phyloP scores from a whole-genome alignment of 2,888 invertebrate species.

The Spisula solida region DNA sequence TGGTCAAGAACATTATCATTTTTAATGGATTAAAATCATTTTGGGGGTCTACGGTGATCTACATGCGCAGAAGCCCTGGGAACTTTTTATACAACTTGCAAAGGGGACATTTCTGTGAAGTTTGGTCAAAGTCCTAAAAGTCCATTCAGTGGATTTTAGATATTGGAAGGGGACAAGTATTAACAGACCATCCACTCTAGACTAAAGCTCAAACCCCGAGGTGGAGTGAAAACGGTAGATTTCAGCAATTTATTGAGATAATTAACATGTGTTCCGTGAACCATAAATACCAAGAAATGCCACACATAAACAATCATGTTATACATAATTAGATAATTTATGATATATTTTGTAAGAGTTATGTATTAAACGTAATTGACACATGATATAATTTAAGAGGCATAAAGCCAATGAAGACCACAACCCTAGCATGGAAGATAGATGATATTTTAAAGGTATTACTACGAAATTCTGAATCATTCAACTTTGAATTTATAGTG shows the following conservation, averaged over 20 bases:
- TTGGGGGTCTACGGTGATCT: no score
- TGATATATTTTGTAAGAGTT: background rate
- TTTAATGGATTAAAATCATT: no score
- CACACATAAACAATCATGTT: background rate
- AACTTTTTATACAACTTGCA: no score
- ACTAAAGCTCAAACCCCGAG: no score
- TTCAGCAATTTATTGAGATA: background rate
- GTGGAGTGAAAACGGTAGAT: background rate
- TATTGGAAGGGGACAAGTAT: no score
- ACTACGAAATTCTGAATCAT: constrained; percentile 20
- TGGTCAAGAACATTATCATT: no score
- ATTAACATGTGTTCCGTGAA: background rate
- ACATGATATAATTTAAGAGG: background rate
- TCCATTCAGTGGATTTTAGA: no score
- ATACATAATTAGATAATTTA: constrained; percentile 13
- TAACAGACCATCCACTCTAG: no score
- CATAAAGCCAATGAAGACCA: background rate
- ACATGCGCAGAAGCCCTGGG: no score
- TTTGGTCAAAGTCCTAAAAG: no score
- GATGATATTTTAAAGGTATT: background rate
- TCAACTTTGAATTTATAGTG: background rate
- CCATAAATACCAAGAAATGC: background rate
- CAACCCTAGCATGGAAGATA: background rate
- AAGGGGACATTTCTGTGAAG: no score
- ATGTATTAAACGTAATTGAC: constrained; percentile 1